phyloP scores from a whole-genome alignment of 1,140 invertebrate genomes.

The Bombus vancouverensis region DNA sequence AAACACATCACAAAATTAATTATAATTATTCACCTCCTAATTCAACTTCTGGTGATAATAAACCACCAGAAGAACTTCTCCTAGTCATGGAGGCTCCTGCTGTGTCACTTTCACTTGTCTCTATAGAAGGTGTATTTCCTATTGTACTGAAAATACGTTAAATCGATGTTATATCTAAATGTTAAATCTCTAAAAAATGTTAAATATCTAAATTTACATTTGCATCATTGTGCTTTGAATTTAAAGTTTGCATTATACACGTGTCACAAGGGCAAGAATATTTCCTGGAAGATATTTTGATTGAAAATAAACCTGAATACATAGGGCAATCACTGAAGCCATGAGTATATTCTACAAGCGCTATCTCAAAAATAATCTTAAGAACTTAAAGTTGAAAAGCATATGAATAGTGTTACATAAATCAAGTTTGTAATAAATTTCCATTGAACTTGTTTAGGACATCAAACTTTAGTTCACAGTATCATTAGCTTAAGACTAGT shows the following conservation, averaged over 20 bases:
- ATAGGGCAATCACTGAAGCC: constrained; percentile 24
- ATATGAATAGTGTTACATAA: constrained; percentile 18
- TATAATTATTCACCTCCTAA: constrained; percentile 70
- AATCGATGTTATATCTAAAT: constrained; percentile 7
- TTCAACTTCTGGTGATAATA: constrained; percentile 90
- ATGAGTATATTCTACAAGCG: neutral
- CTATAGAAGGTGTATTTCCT: constrained; percentile 87
- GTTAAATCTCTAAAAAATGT: no score
- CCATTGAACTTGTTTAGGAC: constrained; percentile 22
- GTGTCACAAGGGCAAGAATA: constrained; percentile 43
- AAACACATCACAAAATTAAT: neutral
- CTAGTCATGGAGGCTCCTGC: constrained; percentile 85
- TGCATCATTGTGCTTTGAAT: neutral
- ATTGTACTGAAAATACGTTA: constrained; percentile 80
- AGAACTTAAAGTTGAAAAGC: constrained; percentile 9
- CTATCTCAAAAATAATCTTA: neutral
- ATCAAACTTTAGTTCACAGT: neutral
- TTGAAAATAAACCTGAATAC: constrained; percentile 55
- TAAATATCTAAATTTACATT: neutral
- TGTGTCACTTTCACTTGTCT: constrained; percentile 85
- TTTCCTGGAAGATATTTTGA: constrained; percentile 26
- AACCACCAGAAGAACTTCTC: constrained; percentile 89
- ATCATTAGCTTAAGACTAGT: neutral
- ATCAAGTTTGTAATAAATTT: constrained; percentile 13
- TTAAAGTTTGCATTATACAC: neutral